Evolutionary conservation across 2,113 vertebrate genomes (phyloP).

Genomic region (Trochalopteron elliotii): DNA sequence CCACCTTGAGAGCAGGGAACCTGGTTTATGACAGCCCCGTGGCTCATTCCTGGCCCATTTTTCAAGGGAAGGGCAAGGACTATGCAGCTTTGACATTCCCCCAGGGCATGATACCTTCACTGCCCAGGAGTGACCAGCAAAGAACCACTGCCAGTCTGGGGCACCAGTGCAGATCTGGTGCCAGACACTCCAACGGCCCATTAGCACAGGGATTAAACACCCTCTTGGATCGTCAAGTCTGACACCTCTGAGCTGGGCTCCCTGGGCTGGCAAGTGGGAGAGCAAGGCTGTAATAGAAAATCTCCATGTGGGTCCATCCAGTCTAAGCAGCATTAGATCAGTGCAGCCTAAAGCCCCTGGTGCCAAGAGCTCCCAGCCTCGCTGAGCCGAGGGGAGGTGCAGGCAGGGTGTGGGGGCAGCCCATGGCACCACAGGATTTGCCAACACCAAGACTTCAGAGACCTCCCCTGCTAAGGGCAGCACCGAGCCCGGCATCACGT

Average conservation of each 20-base stretch:
- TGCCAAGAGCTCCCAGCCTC: not conserved
- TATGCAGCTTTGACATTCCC: not conserved
- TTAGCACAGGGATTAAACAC: not conserved
- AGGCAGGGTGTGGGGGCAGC: not conserved
- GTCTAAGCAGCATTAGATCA: not conserved
- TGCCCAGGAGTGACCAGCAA: not conserved
- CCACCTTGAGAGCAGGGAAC: not conserved
- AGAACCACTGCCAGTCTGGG: not conserved
- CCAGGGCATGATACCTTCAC: too few relatives aligned
- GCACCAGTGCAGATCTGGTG: not conserved
- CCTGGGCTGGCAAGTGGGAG: not conserved
- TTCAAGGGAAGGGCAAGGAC: not conserved
- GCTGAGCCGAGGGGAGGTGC: rapidly evolving
- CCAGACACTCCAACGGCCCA: not conserved
- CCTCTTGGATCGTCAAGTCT: not conserved
- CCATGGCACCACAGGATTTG: not conserved
- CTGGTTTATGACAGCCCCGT: too few relatives aligned
- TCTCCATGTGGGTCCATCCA: not conserved
- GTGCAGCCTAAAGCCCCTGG: not conserved
- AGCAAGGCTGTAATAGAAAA: not conserved
- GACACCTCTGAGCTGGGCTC: not conserved
- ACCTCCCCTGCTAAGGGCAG: not conserved
- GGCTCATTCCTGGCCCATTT: not conserved
- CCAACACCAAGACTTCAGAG: not conserved
- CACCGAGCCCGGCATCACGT: rapidly evolving